Percentiles rank a stretch among this genome's conserved stretches.
Evolutionary conservation across 2,113 vertebrate genomes (phyloP).

Genomic region (Balaeniceps rex): DNA sequence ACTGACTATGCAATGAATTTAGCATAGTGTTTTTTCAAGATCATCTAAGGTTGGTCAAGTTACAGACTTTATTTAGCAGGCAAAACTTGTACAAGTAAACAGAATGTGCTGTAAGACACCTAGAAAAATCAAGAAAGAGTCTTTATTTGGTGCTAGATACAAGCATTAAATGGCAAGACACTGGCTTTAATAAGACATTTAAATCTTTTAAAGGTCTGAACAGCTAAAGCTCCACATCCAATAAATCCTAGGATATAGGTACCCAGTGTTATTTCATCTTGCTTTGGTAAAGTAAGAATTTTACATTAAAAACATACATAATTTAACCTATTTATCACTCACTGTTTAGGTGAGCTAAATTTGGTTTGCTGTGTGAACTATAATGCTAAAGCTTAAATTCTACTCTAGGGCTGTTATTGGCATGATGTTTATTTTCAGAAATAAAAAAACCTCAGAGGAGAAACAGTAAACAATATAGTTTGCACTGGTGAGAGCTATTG

Average conservation of each 20-base stretch:
- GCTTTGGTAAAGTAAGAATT: slow-evolving; percentile 7
- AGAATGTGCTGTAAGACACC: background rate
- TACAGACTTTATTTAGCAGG: background rate
- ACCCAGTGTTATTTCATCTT: background rate
- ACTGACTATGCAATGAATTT: background rate
- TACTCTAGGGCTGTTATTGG: background rate
- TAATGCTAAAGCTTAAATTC: background rate
- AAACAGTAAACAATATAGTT: background rate
- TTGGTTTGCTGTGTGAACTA: background rate
- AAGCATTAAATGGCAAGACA: slow-evolving; percentile 32
- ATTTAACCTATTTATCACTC: background rate
- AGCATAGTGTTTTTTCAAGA: background rate
- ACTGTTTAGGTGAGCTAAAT: background rate
- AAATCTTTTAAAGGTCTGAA: background rate
- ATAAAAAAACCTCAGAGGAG: background rate
- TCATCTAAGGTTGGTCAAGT: too few relatives aligned
- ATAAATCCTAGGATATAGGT: background rate
- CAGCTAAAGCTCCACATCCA: background rate
- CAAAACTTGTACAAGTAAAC: background rate
- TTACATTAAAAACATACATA: background rate
- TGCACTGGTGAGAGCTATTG: background rate
- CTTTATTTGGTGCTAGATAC: slow-evolving; percentile 51
- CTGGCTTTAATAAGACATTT: slow-evolving; percentile 24
- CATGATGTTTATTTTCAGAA: background rate
- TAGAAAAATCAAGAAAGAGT: background rate